Evolutionary conservation across 1,140 invertebrate species (phyloP), one percentile per base, ranked within the genome.

Genomic region (Drosophila santomea): DNA sequence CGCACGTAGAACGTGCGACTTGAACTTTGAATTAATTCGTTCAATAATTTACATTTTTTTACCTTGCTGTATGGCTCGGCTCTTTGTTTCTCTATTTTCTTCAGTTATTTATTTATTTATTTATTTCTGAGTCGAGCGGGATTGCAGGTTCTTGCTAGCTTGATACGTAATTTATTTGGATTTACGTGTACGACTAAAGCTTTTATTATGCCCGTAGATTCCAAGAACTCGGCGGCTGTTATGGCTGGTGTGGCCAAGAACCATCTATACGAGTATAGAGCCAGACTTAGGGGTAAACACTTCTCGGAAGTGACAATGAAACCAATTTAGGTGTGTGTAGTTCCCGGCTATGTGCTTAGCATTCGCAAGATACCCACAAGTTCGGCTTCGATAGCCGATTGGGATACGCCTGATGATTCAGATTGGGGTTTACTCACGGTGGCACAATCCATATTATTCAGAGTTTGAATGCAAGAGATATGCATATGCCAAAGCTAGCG

Each of bases 1-100:
- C 66, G 60, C 83, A 86, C 69, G 67, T 82, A 88, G 82, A 88
- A 88, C 83, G 83, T 88, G 83, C 58, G 79, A 86, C 83, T 83
- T 86, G 83, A 88, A 83, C 83, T 88, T 88, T 88, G 78, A 86
- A 88, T 86, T 86, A 86, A 86, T 86, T 88, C 79, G 62, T 86
- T 86, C 83, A 76, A 86, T 86, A 88, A 86, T 86, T 86, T 86
- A 83, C 83, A 86, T 86, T 69, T 82, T 56, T 66, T 47, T 57
- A 64, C 61, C 47, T 48, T 51, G 48, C 35, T 59, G 61, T 59
- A 41, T 43, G 41, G 11, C 38, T 57, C 54, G 15, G 45, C 43
- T 56, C 55, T 43, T 56, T 56, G 68, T 45, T 71, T 66, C 56
- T 23, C 64, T 80, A 62, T 54, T 81, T 78, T 74, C 47, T 50